Conservation (phyloP, 2,113 vertebrate genomes). For the Colius striatus region DNA sequence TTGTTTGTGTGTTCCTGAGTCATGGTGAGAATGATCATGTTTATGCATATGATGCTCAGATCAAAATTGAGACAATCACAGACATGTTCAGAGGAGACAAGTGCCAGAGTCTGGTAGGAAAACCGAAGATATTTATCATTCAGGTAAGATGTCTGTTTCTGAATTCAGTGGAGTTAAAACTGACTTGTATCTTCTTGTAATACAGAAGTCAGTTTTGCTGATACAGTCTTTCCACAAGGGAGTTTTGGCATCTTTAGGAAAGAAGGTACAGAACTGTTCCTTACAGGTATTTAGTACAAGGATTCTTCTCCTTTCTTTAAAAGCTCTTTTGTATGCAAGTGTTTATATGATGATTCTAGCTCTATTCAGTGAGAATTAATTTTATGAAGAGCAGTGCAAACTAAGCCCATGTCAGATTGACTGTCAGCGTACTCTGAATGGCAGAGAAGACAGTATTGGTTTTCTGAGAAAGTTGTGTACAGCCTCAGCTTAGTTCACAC, state of each 20-base stretch:
- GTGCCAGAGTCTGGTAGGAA: conserved; percentile 89
- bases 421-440: not conserved
- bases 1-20: conserved; percentile 91
- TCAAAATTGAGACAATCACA: conserved; percentile 83
- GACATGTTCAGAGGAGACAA: conserved; percentile 88
- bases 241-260: not conserved
- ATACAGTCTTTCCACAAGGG: not conserved
- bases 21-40: conserved; percentile 89
- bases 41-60: conserved; percentile 83
- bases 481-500: not conserved
- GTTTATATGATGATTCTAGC: not conserved
- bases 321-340: not conserved
- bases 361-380: not conserved
- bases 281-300: not conserved
- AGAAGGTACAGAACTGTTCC: not conserved
- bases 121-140: conserved; percentile 96
- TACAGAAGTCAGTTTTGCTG: not conserved
- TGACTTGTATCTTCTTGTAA: not conserved
- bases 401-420: not conserved
- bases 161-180: not conserved
- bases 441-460: not conserved
- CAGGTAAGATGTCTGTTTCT: conserved; percentile 82
- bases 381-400: not conserved
- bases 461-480: not conserved
- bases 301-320: not conserved